These are phyloP conservation scores for Pangasianodon gigas DNA, from an alignment of 2,113 vertebrate species.

Conservation along the genomic window DNA sequence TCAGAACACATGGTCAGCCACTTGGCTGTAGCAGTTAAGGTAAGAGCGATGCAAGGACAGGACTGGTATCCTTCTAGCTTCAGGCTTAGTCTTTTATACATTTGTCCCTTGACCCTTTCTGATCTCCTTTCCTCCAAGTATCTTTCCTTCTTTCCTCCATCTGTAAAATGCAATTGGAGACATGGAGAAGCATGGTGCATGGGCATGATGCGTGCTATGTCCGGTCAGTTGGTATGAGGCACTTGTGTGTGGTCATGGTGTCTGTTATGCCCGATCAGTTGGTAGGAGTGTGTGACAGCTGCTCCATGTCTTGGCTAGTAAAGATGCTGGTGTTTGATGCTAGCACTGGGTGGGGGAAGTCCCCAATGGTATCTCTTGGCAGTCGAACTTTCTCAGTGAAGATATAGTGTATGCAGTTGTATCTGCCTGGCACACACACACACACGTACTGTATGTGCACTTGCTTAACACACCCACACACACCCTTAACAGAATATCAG, in stretches of 20 bases:
- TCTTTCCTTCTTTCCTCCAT: not conserved
- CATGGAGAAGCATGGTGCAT: slow-evolving; percentile 1
- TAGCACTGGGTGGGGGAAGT: not conserved
- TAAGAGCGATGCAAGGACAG: not conserved
- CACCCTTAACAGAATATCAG: not conserved
- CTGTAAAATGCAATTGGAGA: not conserved
- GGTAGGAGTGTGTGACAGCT: slow-evolving; percentile 20
- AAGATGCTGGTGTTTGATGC: slow-evolving; percentile 9
- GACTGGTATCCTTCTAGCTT: not conserved
- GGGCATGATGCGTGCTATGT: not conserved
- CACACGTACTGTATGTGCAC: not conserved
- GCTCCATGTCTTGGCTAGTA: slow-evolving; percentile 13
- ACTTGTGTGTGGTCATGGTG: not conserved
- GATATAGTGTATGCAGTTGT: slow-evolving; percentile 16
- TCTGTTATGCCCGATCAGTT: not conserved
- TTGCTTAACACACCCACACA: slow-evolving; percentile 16
- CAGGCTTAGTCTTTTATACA: not conserved
- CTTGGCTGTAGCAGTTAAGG: not conserved
- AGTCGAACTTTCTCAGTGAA: not conserved
- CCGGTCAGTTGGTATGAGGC: not conserved
- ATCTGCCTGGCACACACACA: not conserved
- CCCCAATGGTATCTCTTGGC: slow-evolving; percentile 6
- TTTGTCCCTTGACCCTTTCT: not conserved
- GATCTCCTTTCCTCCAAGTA: not conserved
- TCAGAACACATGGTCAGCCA: not conserved